Conservation (phyloP, 1,140 invertebrate species). For the Atta colombica region DNA sequence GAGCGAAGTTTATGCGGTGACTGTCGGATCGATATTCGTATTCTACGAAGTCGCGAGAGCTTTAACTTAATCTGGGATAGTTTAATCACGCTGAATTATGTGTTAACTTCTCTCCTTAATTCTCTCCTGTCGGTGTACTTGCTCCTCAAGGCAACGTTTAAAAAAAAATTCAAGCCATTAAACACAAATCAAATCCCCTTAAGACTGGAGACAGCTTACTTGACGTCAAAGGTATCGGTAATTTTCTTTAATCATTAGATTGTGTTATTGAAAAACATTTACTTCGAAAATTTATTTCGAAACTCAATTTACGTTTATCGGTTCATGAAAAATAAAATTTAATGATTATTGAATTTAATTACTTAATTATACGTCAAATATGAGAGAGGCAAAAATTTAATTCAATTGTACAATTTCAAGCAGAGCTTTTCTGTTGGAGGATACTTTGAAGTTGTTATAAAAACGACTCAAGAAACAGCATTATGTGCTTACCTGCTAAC, state of each 20-base stretch:
- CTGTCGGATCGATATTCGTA: constrained; percentile 52
- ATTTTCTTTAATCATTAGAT: neutral
- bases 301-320: neutral
- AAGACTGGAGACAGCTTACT: neutral
- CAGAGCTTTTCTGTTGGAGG: neutral
- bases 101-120: constrained; percentile 41
- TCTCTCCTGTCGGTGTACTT: neutral
- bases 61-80: constrained; percentile 54
- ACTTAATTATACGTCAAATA: neutral
- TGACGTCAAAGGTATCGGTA: neutral
- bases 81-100: constrained; percentile 56
- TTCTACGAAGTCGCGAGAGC: constrained; percentile 30
- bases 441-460: neutral
- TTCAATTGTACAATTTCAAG: neutral
- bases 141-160: neutral
- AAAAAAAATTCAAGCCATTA: constrained; percentile 22
- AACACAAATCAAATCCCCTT: neutral
- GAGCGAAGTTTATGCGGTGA: constrained; percentile 6
- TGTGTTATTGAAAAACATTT: neutral
- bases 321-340: neutral
- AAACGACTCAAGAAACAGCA: neutral
- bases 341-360: neutral
- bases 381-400: neutral
- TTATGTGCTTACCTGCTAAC: constrained; percentile 14
- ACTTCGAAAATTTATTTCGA: neutral